Base-by-base conservation (phyloP, 2,113 vertebrate genomes). In the Lepidothrix coronata region DNA sequence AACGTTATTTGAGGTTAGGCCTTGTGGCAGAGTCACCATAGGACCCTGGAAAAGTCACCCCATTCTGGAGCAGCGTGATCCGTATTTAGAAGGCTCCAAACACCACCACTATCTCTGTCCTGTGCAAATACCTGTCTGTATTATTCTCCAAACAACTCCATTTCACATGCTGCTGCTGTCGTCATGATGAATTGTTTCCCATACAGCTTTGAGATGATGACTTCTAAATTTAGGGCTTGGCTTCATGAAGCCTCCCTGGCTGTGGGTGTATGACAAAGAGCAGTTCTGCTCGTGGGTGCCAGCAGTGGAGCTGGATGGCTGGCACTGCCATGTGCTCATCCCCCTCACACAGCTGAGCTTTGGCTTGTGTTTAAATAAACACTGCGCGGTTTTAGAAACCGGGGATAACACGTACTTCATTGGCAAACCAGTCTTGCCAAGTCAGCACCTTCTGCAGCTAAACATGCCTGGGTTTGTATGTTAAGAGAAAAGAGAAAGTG, bases 171-270 rank as follows among this genome's bases (percentile, higher is more conserved):
- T 54, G 84, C 86, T 89, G 67, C 81, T 74, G 9, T 65, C 12
- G 4, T 62, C 7, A 0, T 48, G 73, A 84, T 85, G 73, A 83
- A 94, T 78, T 4, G 10, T 81, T 89, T 81, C 73, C 71, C 2
- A 0, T 59, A 51, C 85, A 55, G 19, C 78, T 87, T 71, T 39
- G 84, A 81, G 76, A 55, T 33, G 86, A 55, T 76, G 46, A 62
- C 61, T 96, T 70, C 89, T 84, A 86, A 89, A 80, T 84, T 74
- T 86, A 76, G 85, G 68, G 68, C 61, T 84, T 76, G 77, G 78
- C 82, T 78, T 91, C 43, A 8, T 11, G 61, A 78, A 74, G 37
- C 55, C 83, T 83, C 44, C 62, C 52, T 39, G 78, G n/a, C 44
- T 21, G 70, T 70, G 85, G 33, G 48, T 49, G 10, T n/a, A 0